Evolutionary conservation across 23 tunicate species (phyloP).

Genomic region (Phallusia fumigata): DNA sequence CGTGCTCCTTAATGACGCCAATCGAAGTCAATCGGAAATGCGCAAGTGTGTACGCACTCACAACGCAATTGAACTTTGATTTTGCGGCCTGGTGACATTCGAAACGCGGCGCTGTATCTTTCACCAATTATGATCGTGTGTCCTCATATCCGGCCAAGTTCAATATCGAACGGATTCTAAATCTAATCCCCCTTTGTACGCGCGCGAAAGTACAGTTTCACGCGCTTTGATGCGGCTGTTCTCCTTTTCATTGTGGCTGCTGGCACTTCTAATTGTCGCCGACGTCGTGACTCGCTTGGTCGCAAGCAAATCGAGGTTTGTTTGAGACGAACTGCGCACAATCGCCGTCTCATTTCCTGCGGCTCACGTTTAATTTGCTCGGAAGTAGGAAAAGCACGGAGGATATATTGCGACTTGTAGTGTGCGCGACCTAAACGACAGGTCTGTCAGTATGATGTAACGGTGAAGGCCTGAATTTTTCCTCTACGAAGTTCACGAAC

Average conservation of each 20-base stretch:
- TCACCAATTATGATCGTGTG: no score
- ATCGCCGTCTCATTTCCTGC: not conserved
- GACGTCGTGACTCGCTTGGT: not conserved
- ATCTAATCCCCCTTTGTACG: no score
- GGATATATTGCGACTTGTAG: no score
- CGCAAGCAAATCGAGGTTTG: not conserved
- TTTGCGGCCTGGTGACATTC: not conserved
- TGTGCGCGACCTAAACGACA: no score
- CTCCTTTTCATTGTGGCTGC: not conserved
- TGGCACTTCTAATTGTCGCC: not conserved
- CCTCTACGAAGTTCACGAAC: no score
- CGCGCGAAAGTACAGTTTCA: no score
- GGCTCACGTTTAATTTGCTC: not conserved
- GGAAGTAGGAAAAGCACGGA: not conserved
- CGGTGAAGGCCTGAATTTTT: no score
- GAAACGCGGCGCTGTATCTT: not conserved
- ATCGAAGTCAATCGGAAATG: constrained; percentile 7
- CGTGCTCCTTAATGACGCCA: not conserved
- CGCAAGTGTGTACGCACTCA: not conserved
- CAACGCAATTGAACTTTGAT: not conserved
- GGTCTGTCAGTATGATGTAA: no score
- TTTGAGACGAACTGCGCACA: no score
- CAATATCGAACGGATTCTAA: no score
- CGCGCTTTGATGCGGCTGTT: no score
- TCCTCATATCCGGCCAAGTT: no score